Conservation (phyloP, 2,888 invertebrate species). For the Branchinecta sandiegonensis region DNA sequence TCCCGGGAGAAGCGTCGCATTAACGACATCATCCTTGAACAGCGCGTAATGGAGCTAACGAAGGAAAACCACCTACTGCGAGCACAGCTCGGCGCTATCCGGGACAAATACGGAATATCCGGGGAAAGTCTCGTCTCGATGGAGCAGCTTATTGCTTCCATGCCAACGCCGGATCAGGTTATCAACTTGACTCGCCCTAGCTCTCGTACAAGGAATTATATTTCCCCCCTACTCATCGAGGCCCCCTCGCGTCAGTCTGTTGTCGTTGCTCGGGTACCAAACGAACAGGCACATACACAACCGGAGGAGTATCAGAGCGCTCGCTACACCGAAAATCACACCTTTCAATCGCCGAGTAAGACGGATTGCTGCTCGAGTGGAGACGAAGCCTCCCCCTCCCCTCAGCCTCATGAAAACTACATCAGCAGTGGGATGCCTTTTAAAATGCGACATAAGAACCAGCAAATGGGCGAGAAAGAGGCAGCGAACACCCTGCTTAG, state of each 20-base stretch:
- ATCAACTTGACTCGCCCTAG: constrained; percentile 61
- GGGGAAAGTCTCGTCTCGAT: constrained; percentile 73
- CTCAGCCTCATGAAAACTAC: constrained; percentile 28
- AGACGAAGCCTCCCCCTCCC: constrained; percentile 40
- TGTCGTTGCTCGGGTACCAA: neutral
- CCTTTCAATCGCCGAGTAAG: constrained; percentile 36
- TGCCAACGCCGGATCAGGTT: constrained; percentile 70
- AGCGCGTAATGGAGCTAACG: constrained; percentile 79
- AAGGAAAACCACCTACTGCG: constrained; percentile 89
- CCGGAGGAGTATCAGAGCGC: neutral
- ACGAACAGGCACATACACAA: constrained; percentile 13
- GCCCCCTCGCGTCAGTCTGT: constrained; percentile 28
- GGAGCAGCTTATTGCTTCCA: constrained; percentile 70
- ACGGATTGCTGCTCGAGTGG: constrained; percentile 60
- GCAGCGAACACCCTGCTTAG: constrained; percentile 27
- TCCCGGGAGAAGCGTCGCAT: constrained; percentile 90
- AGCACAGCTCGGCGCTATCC: constrained; percentile 79
- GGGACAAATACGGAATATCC: constrained; percentile 80
- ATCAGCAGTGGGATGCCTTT: constrained; percentile 49
- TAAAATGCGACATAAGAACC: constrained; percentile 79
- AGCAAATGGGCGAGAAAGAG: constrained; percentile 66
- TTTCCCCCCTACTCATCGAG: constrained; percentile 26
- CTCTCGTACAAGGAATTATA: constrained; percentile 38
- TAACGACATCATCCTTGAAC: constrained; percentile 92
- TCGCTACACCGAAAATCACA: constrained; percentile 40